Base-by-base conservation (phyloP, 2,888 invertebrate species). In the Caenorhabditis panamensis region DNA sequence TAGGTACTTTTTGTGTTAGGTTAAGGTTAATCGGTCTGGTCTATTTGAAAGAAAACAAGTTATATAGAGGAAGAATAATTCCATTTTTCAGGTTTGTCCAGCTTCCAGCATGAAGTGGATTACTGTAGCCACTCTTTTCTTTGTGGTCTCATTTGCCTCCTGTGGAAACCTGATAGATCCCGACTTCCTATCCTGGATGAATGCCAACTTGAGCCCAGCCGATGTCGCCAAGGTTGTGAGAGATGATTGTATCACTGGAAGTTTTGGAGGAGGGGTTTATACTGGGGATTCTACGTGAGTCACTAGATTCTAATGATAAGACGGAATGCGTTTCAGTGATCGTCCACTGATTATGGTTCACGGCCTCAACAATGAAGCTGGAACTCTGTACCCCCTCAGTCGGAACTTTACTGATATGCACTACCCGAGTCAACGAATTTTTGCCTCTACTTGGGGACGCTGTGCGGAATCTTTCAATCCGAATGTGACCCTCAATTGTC, bases 311-410 rank as follows among this genome's bases (percentile, higher is more conserved):
- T 44, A 9, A 3, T 44, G 16, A 44, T n/a, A 4, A 9, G 5
- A 31, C 6, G 4, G 13, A n/a, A 8, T 18, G 1, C 20, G n/a
- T n/a, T 41, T 13, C 44, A 62, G 49, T 28, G 49, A 36, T 13
- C 47, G 47, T 16, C 62, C 62, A n/a, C 18, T 62, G 2, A 49
- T 62, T 11, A 13, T 62, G 28, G 49, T 62, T n/a, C 62, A 62
- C n/a, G 62, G 62, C 11, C 24, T 62, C n/a, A 62, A 62, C 18
- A 62, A 62, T 18, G 49, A 62, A 28, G 62, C 62, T 16, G 62
- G 62, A 20, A 49, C 2, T 13, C 18, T 62, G 9, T 62, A 47
- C 47, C 2, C n/a, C 2, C 16, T 62, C 16, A 6, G 62, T 5
- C 16, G 16, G 8, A 31, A 41, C 16, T 49, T 62, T 13, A 26